These are phyloP conservation scores for Pelobates fuscus DNA, from an alignment of 2,113 vertebrate genomes.

Conservation along the genomic window DNA sequence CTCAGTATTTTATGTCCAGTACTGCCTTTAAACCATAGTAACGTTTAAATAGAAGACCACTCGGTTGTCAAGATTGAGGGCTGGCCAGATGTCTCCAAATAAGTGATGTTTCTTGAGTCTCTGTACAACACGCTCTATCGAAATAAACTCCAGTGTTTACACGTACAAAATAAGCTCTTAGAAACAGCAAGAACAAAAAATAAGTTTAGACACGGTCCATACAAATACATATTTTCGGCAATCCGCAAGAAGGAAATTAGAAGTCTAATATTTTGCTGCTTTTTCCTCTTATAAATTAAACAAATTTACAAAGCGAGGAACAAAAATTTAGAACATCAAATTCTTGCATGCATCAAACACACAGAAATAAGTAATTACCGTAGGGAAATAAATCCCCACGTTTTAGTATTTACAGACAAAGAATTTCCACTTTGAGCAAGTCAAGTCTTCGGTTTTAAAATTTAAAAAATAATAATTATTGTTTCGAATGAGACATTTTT, in stretches of 20 bases:
- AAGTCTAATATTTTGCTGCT: not conserved
- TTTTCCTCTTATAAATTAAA: constrained; percentile 40
- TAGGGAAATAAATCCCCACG: not conserved
- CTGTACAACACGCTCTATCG: not conserved
- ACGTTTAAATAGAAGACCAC: too few relatives aligned
- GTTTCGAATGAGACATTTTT: not conserved
- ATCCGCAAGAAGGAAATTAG: not conserved
- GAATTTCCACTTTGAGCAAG: not conserved
- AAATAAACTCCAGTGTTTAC: constrained; percentile 20
- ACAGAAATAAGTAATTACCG: constrained; percentile 18
- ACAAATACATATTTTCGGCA: not conserved
- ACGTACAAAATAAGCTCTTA: constrained; percentile 26
- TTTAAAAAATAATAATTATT: too few relatives aligned
- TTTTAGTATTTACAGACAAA: constrained; percentile 24
- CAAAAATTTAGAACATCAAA: constrained; percentile 26
- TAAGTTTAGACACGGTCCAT: not conserved
- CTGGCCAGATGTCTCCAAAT: not conserved
- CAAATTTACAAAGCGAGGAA: constrained; percentile 40
- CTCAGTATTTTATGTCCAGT: too few relatives aligned
- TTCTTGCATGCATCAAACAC: constrained; percentile 46
- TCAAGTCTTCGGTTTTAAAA: too few relatives aligned
- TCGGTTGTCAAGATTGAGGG: too few relatives aligned
- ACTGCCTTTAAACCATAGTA: too few relatives aligned
- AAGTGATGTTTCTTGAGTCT: not conserved
- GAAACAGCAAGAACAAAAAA: constrained; percentile 2